Conservation (phyloP, 2,113 vertebrate species). For the Chamaetylas fuelleborni region DNA sequence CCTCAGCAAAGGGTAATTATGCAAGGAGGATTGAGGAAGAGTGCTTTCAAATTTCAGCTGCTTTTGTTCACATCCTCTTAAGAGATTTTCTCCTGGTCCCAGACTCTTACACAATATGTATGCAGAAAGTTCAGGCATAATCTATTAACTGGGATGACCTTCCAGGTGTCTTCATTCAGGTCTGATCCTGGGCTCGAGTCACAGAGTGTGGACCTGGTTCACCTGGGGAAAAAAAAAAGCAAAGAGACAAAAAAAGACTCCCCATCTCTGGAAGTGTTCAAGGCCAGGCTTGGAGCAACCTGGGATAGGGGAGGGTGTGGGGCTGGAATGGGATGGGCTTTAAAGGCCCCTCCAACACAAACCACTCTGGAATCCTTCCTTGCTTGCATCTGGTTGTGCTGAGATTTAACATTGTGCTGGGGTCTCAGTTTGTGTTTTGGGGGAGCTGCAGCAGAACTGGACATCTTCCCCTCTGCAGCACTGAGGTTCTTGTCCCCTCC, state of each 20-base stretch:
- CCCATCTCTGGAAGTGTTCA: neutral
- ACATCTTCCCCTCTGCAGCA: neutral
- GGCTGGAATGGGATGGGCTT: neutral
- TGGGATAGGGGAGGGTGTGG: fast-evolving
- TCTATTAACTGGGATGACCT: neutral
- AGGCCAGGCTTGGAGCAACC: neutral
- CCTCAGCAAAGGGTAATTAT: neutral
- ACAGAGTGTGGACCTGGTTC: neutral
- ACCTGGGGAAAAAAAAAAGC: neutral
- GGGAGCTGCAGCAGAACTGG: neutral
- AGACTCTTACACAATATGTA: neutral
- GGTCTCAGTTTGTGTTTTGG: neutral
- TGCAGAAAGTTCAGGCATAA: neutral
- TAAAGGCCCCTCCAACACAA: neutral
- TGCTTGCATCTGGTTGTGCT: neutral
- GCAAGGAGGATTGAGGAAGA: neutral
- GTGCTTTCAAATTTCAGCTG: neutral
- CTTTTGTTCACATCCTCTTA: neutral
- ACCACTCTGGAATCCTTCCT: neutral
- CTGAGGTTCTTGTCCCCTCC: neutral
- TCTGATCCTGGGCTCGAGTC: neutral
- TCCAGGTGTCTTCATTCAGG: neutral
- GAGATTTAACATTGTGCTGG: fast-evolving
- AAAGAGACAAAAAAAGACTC: neutral
- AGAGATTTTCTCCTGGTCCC: neutral